phyloP scores from a whole-genome alignment of 2,797 vertebrate species.

The Leontocebus nigricollis region DNA sequence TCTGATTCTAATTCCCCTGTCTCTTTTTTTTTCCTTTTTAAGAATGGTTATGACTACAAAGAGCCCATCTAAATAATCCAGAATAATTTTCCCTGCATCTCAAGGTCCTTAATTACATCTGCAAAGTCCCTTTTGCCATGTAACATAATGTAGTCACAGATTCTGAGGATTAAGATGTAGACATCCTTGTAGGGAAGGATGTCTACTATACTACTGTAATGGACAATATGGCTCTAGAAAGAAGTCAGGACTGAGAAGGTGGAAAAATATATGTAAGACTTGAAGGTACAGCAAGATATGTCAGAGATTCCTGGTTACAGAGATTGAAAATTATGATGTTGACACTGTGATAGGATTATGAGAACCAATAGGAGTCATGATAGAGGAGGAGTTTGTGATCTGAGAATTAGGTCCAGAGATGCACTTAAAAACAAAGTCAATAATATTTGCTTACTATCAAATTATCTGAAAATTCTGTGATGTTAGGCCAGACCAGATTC shows the following conservation, averaged over 20 bases:
- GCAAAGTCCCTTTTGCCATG: not conserved
- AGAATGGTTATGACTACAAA: not conserved
- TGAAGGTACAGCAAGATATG: not conserved
- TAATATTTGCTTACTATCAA: not conserved
- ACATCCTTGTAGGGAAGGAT: not conserved
- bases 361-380: not conserved
- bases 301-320: not conserved
- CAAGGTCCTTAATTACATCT: not conserved
- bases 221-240: not conserved
- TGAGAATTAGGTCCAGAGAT: not conserved
- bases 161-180: not conserved
- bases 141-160: not conserved
- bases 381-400: not conserved
- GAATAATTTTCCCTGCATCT: not conserved
- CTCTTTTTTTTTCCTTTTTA: not conserved
- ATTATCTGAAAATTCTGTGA: not conserved
- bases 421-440: not conserved
- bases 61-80: not conserved
- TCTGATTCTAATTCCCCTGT: not conserved
- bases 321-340: not conserved
- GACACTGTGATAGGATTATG: not conserved
- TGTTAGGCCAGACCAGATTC: not conserved
- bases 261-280: not conserved
- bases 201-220: not conserved
- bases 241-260: not conserved